Evolutionary conservation across 2,113 vertebrate genomes (phyloP).

Genomic region (Centropus unirufus): DNA sequence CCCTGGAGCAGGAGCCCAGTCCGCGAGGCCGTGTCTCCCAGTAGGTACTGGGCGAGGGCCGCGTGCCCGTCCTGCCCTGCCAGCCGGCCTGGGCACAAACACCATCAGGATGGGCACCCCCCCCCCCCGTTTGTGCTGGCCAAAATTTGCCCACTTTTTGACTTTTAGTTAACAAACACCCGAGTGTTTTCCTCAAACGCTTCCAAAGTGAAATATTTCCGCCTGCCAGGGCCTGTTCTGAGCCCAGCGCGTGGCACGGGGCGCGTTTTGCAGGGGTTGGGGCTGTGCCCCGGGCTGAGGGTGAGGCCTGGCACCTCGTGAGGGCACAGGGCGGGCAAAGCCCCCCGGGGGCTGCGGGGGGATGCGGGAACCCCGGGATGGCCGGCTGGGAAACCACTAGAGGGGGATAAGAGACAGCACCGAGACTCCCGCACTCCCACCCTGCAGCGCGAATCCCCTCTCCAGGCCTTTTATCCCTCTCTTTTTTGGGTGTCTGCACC

Average conservation of each 20-base stretch:
- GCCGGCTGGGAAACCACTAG: not conserved
- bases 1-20: constrained; percentile 81
- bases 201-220: not conserved
- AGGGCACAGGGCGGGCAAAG: not conserved
- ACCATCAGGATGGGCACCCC: rapidly evolving
- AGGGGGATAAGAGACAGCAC: not conserved
- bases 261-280: not conserved
- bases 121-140: not conserved
- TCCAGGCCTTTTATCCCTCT: no score
- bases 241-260: not conserved
- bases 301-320: not conserved
- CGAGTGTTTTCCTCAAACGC: not conserved
- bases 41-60: constrained; percentile 81
- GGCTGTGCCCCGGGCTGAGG: rapidly evolving
- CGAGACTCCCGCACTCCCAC: not conserved
- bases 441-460: no score
- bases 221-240: rapidly evolving
- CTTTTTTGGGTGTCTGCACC: no score
- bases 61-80: not conserved
- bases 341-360: not conserved
- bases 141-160: rapidly evolving
- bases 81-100: constrained; percentile 66
- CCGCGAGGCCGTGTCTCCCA: constrained; percentile 75
- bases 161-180: not conserved
- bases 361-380: not conserved